Percentiles rank a stretch among this genome's conserved stretches.
These are phyloP conservation scores for Gobius niger DNA, from an alignment of 2,113 vertebrate genomes.

Conservation along the genomic window DNA sequence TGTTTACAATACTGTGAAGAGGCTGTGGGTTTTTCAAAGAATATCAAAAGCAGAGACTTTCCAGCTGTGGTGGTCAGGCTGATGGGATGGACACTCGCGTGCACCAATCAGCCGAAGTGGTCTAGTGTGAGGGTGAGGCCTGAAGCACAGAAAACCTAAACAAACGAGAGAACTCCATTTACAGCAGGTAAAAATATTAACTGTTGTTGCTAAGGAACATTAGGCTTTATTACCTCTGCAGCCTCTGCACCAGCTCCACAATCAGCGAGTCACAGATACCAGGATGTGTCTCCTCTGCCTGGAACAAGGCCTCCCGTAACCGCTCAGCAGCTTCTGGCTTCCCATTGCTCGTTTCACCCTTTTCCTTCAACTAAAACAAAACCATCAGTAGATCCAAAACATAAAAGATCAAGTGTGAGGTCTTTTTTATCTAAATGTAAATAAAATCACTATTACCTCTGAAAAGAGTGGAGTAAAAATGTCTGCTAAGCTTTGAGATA, in stretches of 20 bases:
- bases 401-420: not conserved
- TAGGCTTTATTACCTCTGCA: conserved; percentile 84
- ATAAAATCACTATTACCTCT: conserved; percentile 80
- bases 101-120: conserved; percentile 28
- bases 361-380: conserved; percentile 83
- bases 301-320: conserved; percentile 85
- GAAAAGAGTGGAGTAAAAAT: conserved; percentile 92
- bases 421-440: not conserved
- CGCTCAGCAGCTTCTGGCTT: conserved; percentile 87
- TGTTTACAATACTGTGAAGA: conserved; percentile 40
- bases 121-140: conserved; percentile 74
- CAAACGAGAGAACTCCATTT: not conserved
- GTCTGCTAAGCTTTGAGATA: conserved; percentile 89
- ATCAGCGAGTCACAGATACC: conserved; percentile 94
- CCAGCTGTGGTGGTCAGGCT: conserved; percentile 61
- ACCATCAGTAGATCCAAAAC: not conserved
- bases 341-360: conserved; percentile 82
- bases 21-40: conserved; percentile 71
- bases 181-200: not conserved
- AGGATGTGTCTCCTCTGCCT: conserved; percentile 89
- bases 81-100: conserved; percentile 35
- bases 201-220: not conserved
- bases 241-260: conserved; percentile 87
- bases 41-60: conserved; percentile 69
- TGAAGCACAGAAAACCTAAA: conserved; percentile 77